A percentile compares a stretch with the other conserved stretches of the same genome.
Evolutionary conservation across 2,888 invertebrate genomes (phyloP).

Genomic region (Agonopterix heracliana): DNA sequence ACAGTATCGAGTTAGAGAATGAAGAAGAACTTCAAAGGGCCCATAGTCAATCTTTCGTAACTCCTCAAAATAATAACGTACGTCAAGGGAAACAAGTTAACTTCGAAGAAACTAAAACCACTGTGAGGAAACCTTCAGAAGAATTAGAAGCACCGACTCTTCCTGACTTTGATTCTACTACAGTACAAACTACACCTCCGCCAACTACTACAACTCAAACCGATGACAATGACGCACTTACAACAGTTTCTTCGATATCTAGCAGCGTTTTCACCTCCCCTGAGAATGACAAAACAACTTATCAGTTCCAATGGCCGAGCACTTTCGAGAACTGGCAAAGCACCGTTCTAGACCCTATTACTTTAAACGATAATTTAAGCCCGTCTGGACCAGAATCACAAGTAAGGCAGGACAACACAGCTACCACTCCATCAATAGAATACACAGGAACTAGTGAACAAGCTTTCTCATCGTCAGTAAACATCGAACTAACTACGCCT

Average conservation of each 20-base stretch:
- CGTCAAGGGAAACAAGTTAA: slow-evolving; percentile 60
- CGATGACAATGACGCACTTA: slow-evolving; percentile 37
- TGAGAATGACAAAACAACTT: slow-evolving; percentile 57
- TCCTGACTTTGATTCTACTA: slow-evolving; percentile 41
- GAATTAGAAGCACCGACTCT: slow-evolving; percentile 61
- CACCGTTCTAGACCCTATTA: slow-evolving; percentile 83
- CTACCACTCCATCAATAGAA: slow-evolving; percentile 41
- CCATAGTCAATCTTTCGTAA: slow-evolving; percentile 81
- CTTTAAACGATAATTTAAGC: slow-evolving; percentile 81
- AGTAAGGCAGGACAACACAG: slow-evolving; percentile 41
- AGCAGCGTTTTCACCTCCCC: slow-evolving; percentile 56
- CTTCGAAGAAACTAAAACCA: slow-evolving; percentile 32
- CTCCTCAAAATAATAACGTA: slow-evolving; percentile 70
- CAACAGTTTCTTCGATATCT: slow-evolving; percentile 40
- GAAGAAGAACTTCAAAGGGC: slow-evolving; percentile 81
- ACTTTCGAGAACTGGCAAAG: slow-evolving; percentile 78
- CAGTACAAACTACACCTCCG: slow-evolving; percentile 42
- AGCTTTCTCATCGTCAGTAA: slow-evolving; percentile 43
- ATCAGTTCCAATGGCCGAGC: slow-evolving; percentile 67
- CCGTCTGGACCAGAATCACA: slow-evolving; percentile 46
- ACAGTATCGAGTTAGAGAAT: slow-evolving; percentile 68
- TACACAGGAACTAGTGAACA: slow-evolving; percentile 46
- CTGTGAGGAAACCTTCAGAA: slow-evolving; percentile 51
- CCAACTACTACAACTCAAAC: slow-evolving; percentile 37
- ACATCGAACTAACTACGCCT: slow-evolving; percentile 40